phyloP scores from a whole-genome alignment of 1,140 invertebrate genomes.

The Sycophila sp. region DNA sequence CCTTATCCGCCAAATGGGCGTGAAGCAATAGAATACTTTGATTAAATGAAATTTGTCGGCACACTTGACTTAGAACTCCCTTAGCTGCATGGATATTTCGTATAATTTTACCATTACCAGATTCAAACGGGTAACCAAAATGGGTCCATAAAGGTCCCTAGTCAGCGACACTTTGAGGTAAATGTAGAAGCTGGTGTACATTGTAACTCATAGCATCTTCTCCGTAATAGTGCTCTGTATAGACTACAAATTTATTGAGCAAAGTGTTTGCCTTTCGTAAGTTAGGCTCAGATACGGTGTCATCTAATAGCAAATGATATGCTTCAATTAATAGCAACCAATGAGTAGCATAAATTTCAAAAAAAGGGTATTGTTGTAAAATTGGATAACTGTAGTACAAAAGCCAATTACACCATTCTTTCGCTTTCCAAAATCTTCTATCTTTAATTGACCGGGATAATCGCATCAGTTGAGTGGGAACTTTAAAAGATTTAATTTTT shows the following conservation, averaged over 20 bases:
- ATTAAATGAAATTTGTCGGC: background rate
- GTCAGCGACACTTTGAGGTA: no score
- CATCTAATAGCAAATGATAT: background rate
- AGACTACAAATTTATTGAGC: background rate
- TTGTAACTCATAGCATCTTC: slow-evolving; percentile 5
- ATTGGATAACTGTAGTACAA: slow-evolving; percentile 33
- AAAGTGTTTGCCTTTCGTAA: background rate
- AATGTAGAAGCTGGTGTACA: background rate
- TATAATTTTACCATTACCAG: slow-evolving; percentile 1
- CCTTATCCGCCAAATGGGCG: background rate
- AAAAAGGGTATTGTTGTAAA: background rate
- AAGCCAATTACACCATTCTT: slow-evolving; percentile 35
- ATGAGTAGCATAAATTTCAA: slow-evolving; percentile 1
- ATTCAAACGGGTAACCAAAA: slow-evolving; percentile 3
- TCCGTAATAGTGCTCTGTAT: background rate
- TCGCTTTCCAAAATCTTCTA: slow-evolving; percentile 32
- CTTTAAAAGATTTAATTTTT: slow-evolving; percentile 19
- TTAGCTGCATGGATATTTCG: slow-evolving; percentile 3
- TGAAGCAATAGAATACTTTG: background rate
- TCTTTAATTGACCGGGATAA: slow-evolving; percentile 17
- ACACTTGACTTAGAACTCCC: slow-evolving; percentile 11
- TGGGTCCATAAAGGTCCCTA: slow-evolving; percentile 15
- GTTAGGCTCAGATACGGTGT: background rate
- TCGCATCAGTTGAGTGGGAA: slow-evolving; percentile 22
- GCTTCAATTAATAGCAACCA: slow-evolving; percentile 21